Evolutionary conservation across 2,113 vertebrate genomes (phyloP).

Genomic region (Salvelinus namaycush): DNA sequence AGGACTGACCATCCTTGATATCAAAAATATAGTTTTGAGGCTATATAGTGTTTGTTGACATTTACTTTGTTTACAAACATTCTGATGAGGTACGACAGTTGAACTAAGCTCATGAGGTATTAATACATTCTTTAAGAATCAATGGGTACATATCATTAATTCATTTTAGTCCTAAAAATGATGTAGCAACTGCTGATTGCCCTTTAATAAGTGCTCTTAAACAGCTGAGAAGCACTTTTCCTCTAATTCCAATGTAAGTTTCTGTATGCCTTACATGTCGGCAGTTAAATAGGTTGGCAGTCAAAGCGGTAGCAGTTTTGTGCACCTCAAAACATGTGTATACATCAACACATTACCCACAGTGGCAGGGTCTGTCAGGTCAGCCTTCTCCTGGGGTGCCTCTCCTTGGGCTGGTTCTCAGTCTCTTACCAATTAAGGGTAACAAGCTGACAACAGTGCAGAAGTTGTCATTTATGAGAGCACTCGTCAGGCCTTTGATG

Average conservation of each 20-base stretch:
- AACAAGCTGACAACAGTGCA: slow-evolving; percentile 42
- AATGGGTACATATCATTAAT: no score
- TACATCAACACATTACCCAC: slow-evolving; percentile 16
- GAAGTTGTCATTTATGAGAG: slow-evolving; percentile 33
- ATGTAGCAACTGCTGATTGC: no score
- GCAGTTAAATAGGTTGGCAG: not conserved
- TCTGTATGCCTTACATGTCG: not conserved
- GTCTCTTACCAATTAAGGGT: slow-evolving; percentile 44
- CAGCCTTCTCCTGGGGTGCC: slow-evolving; percentile 7
- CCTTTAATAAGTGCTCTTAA: no score
- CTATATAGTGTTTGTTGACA: no score
- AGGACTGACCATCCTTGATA: no score
- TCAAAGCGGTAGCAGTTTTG: not conserved
- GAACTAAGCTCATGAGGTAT: no score
- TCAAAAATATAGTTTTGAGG: no score
- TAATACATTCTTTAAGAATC: no score
- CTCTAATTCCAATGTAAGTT: not conserved
- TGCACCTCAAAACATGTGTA: not conserved
- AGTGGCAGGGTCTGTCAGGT: slow-evolving; percentile 18
- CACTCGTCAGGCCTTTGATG: slow-evolving; percentile 23
- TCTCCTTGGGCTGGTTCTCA: slow-evolving; percentile 2
- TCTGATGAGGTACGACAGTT: no score
- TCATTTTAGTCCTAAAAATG: no score
- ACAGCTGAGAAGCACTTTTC: no score
- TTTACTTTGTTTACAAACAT: no score